Conservation (phyloP, 2,797 vertebrate genomes). For the Sebastes hubbsi region DNA sequence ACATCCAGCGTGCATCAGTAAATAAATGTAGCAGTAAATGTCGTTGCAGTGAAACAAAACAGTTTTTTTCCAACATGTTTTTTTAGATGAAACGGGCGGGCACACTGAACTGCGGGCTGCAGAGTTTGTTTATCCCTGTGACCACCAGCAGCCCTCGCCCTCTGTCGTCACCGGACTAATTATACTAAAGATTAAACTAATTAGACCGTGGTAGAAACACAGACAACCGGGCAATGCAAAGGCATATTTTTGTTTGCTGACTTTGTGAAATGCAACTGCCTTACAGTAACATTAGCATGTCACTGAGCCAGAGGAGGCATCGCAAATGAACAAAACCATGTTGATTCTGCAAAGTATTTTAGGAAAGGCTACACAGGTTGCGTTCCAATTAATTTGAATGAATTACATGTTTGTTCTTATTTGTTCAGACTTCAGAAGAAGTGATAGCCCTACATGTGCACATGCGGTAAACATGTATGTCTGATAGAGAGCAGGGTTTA, state of each 20-base stretch:
- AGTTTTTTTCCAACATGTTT: too few relatives aligned
- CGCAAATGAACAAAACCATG: neutral
- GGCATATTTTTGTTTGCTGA: neutral
- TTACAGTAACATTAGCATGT: neutral
- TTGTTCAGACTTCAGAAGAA: neutral
- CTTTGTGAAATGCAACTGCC: neutral
- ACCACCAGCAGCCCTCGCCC: too few relatives aligned
- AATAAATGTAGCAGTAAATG: too few relatives aligned
- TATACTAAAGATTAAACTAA: too few relatives aligned
- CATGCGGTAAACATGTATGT: neutral
- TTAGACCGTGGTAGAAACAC: too few relatives aligned
- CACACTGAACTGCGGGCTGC: too few relatives aligned
- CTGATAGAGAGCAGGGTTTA: conserved; percentile 37
- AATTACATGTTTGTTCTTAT: neutral
- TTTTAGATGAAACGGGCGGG: too few relatives aligned
- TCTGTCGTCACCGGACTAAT: too few relatives aligned
- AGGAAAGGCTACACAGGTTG: neutral
- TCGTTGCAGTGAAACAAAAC: too few relatives aligned
- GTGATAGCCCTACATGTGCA: neutral
- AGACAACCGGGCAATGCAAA: neutral
- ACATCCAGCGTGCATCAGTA: too few relatives aligned
- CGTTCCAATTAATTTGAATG: neutral
- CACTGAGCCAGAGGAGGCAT: neutral
- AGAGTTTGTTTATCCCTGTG: too few relatives aligned
- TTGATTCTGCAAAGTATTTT: neutral